Evolutionary conservation across 2,113 vertebrate species (phyloP).

Genomic region (Tachycineta bicolor): DNA sequence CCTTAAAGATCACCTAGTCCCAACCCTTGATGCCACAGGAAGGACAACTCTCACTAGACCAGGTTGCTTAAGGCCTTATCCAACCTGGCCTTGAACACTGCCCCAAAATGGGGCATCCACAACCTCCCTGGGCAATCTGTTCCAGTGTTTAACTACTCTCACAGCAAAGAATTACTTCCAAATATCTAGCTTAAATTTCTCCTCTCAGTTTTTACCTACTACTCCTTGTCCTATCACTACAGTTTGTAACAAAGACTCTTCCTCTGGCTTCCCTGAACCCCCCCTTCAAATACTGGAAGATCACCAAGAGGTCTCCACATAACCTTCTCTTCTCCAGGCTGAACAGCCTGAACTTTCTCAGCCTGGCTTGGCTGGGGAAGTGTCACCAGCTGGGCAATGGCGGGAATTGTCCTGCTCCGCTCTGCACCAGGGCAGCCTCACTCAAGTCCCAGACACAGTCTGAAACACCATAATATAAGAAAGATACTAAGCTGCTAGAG

Average conservation of each 20-base stretch:
- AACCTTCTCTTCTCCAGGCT: background rate
- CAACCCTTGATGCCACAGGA: background rate
- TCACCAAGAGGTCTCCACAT: background rate
- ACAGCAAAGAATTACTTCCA: background rate
- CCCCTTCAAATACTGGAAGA: background rate
- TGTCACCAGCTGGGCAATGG: rapidly evolving
- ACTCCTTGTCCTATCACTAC: background rate
- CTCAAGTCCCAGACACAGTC: background rate
- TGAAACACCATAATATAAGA: background rate
- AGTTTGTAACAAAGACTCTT: background rate
- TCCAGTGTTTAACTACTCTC: background rate
- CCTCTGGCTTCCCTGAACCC: background rate
- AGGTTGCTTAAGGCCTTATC: background rate
- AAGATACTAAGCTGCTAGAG: background rate
- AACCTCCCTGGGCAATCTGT: background rate
- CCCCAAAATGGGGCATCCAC: background rate
- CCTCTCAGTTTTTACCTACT: background rate
- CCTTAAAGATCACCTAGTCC: background rate
- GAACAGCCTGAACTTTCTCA: background rate
- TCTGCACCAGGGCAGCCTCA: background rate
- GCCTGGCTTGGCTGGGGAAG: background rate
- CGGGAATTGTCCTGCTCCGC: background rate
- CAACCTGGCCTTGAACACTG: background rate
- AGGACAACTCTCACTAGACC: background rate
- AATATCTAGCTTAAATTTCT: background rate